These are phyloP conservation scores for Lasioglossum albipes DNA, from an alignment of 1,140 invertebrate genomes.

Conservation along the genomic window DNA sequence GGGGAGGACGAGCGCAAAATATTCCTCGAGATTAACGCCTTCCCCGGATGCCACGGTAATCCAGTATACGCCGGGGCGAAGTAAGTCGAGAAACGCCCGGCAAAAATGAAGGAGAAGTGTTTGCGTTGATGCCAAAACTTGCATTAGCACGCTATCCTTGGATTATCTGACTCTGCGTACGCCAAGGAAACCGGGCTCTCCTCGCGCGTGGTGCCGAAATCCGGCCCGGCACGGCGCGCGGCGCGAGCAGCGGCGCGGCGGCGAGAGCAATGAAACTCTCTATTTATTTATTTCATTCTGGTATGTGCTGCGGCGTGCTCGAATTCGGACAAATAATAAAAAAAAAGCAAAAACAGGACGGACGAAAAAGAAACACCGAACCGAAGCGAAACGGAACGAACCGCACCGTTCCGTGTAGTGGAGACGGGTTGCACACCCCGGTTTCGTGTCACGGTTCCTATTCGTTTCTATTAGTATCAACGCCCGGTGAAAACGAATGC, in stretches of 20 bases:
- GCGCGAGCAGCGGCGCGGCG: no score
- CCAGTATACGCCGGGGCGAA: conserved; percentile 61
- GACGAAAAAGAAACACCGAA: not conserved
- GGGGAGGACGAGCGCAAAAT: conserved; percentile 62
- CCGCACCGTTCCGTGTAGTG: not conserved
- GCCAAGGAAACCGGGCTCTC: conserved; percentile 23
- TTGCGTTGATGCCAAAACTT: conserved; percentile 74
- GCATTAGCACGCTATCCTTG: conserved; percentile 69
- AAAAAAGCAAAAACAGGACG: no score
- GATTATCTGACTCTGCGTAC: conserved; percentile 52
- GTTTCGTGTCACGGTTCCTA: conserved; percentile 17
- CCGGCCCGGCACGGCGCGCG: not conserved
- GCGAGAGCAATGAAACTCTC: not conserved
- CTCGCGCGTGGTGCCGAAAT: conserved; percentile 24
- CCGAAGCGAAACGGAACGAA: no score
- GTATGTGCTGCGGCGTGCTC: not conserved
- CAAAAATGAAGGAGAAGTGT: conserved; percentile 72
- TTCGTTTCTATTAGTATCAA: conserved; percentile 24
- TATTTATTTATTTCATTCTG: conserved; percentile 18
- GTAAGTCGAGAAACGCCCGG: conserved; percentile 52
- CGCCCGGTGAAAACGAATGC: conserved; percentile 1
- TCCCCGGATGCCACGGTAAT: conserved; percentile 68
- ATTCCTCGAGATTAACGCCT: conserved; percentile 73
- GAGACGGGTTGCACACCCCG: not conserved
- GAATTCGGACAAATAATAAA: no score